Percentiles rank a stretch among this genome's conserved stretches.
Conservation (phyloP, 64 coral and sea anemone species). For the Montipora cactus region DNA sequence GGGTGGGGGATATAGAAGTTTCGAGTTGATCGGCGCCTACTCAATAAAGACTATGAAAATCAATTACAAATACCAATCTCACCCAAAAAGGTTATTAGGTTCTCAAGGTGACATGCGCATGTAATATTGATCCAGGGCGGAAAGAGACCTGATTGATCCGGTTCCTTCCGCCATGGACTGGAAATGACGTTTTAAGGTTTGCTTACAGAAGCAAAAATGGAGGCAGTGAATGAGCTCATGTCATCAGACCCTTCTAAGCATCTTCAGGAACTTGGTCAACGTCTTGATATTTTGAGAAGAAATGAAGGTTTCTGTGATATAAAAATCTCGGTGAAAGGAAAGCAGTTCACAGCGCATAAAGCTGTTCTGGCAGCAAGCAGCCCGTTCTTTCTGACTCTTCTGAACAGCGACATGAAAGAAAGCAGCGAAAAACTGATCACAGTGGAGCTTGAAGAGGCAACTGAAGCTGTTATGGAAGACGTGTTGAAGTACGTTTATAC, state of each 20-base stretch:
- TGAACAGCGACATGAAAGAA: constrained; percentile 75
- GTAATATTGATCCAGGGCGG: no score
- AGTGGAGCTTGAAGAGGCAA: constrained; percentile 46
- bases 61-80: no score
- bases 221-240: background rate
- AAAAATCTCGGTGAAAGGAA: constrained; percentile 48
- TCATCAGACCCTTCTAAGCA: background rate
- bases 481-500: constrained; percentile 69
- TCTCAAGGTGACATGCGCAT: no score
- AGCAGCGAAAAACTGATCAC: constrained; percentile 13
- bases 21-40: no score
- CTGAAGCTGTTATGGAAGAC: constrained; percentile 6
- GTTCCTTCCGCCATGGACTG: no score
- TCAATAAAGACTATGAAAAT: no score
- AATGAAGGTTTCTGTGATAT: constrained; percentile 61
- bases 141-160: no score
- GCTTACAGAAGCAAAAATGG: no score
- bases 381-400: constrained; percentile 59
- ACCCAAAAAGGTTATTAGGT: no score
- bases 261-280: background rate
- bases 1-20: no score
- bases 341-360: constrained; percentile 56
- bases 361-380: constrained; percentile 61
- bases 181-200: no score
- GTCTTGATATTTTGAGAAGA: background rate